These are phyloP conservation scores for Agrilus mali DNA, from an alignment of 2,888 invertebrate species.

Conservation along the genomic window DNA sequence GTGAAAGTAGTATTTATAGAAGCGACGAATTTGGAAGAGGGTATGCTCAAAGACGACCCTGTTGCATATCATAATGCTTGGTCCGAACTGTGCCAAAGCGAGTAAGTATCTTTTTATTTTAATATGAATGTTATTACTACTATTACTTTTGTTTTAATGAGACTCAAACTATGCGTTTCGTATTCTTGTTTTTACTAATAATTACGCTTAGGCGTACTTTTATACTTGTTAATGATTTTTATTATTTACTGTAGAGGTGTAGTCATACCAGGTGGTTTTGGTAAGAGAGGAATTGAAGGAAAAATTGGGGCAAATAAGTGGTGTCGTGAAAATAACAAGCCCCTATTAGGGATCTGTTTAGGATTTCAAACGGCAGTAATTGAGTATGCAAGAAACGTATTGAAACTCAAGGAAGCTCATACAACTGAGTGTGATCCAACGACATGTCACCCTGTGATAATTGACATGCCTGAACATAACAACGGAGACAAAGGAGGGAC, in stretches of 20 bases:
- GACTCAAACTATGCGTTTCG: no score
- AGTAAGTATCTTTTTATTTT: constrained; percentile 43
- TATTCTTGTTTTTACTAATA: no score
- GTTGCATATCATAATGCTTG: constrained; percentile 86
- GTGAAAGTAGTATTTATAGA: constrained; percentile 84
- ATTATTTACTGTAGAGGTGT: constrained; percentile 55
- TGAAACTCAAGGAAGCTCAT: constrained; percentile 65
- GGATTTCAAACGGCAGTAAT: constrained; percentile 95
- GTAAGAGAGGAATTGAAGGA: constrained; percentile 89
- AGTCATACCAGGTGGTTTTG: constrained; percentile 96
- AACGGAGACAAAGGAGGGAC: constrained; percentile 90
- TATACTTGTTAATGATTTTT: constrained; percentile 2
- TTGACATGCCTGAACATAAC: constrained; percentile 99
- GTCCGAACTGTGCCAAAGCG: constrained; percentile 77
- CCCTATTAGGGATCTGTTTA: constrained; percentile 93
- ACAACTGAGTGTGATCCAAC: constrained; percentile 73
- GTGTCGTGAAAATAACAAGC: constrained; percentile 82
- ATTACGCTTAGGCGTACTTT: not conserved
- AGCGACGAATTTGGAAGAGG: constrained; percentile 74
- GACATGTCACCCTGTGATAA: constrained; percentile 68
- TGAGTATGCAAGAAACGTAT: constrained; percentile 82
- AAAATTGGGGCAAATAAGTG: constrained; percentile 89
- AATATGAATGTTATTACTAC: no score
- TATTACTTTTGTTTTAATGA: no score
- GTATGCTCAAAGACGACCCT: constrained; percentile 60